Base-by-base conservation (phyloP, 2,888 invertebrate species). In the Xylocampa areola region DNA sequence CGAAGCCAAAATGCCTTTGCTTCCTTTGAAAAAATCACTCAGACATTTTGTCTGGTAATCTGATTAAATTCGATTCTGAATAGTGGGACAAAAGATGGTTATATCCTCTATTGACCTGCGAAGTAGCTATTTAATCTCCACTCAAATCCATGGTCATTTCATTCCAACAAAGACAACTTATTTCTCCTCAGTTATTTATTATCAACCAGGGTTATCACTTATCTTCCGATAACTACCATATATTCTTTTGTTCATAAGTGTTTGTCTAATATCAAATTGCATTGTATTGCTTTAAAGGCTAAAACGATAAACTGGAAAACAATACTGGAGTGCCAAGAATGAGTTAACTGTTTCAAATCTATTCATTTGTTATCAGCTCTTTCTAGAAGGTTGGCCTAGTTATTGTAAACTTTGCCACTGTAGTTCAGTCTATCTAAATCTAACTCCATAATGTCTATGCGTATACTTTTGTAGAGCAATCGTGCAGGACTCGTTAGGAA, bases 261-360 rank as follows among this genome's bases (percentile, higher is more conserved):
- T 49, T 40, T 41, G 29, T 30, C 17, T 14, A 17, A 14, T 19
- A 40, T 36, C 14, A 23, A 49, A 16, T 35, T 35, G 27, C 29
- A 23, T 57, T 55, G 13, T 50, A 2, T 47, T 13, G 8, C 19
- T 54, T 29, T 19, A 16, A 13, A 45, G 45, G 39, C 25, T 25
- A 19, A 4, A 7, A 6, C 5, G 40, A 58, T 57, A 49, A 36
- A 11, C 17, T 35, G 7, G n/a, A n/a, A 17, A 21, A 43, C 4
- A 40, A 33, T n/a, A 7, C 23, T 23, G n/a, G 32, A 44, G 0
- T 33, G 23, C n/a, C n/a, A 23, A 33, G 1, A 2, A 32, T 21
- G 14, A 44, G 14, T 44, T 8, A 19, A 7, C 3, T 1, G 17
- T 19, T 10, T 27, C 8, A 8, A 10, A 23, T 23, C 10, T 10